A percentile compares a stretch with the other conserved stretches of the same genome.
These are phyloP conservation scores for Heliconius charithonia DNA, from an alignment of 2,888 invertebrate species.

Conservation along the genomic window DNA sequence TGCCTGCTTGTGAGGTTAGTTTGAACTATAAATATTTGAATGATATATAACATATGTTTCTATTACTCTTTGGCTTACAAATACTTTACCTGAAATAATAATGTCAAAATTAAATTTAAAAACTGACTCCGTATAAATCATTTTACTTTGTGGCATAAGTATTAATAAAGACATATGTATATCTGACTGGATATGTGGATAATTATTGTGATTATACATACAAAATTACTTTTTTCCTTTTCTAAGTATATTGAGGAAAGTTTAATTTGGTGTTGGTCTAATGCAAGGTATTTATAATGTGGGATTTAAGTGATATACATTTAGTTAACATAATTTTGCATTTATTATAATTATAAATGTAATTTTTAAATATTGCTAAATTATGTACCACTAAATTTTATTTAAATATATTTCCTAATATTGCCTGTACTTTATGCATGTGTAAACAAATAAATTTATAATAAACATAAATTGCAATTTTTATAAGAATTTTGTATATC, in stretches of 20 bases:
- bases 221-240: background rate
- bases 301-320: background rate
- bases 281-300: background rate
- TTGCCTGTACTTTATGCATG: conserved; percentile 5
- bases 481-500: conserved; percentile 13
- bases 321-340: background rate
- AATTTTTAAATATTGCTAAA: background rate
- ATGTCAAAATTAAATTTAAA: background rate
- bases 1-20: conserved; percentile 83
- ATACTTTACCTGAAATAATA: conserved; percentile 5
- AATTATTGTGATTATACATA: background rate
- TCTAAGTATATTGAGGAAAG: background rate
- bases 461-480: background rate
- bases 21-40: conserved; percentile 41
- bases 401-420: background rate
- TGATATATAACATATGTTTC: conserved; percentile 21
- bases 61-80: background rate
- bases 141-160: background rate
- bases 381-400: background rate
- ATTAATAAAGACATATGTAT: background rate
- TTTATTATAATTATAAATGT: background rate
- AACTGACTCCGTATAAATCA: too few species aligned
- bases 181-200: background rate
- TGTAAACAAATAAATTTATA: background rate
- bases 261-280: conserved; percentile 3